Conservation (phyloP, 2,113 vertebrate species). For the Etia nguti region DNA sequence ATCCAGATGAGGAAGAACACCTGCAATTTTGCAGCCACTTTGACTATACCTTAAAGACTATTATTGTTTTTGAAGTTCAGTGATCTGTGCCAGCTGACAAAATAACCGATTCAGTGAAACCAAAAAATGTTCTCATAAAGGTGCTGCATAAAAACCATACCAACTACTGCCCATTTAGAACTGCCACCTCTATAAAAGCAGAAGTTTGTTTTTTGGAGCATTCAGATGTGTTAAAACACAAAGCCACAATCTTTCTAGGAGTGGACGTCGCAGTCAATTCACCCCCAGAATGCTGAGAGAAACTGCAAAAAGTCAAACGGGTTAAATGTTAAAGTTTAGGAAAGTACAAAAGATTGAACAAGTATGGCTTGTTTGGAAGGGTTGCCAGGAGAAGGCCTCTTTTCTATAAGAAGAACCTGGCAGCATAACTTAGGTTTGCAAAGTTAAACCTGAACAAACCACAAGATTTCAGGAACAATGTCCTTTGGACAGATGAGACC, state of each 20-base stretch:
- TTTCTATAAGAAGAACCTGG: background rate
- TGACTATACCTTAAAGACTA: background rate
- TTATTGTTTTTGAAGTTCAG: background rate
- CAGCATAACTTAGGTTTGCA: background rate
- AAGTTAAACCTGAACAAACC: background rate
- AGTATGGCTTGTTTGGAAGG: background rate
- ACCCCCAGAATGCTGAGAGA: background rate
- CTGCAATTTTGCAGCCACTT: background rate
- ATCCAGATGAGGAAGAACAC: background rate
- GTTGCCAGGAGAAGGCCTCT: accelerated
- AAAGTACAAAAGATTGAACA: background rate
- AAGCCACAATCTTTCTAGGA: background rate
- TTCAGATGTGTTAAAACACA: background rate
- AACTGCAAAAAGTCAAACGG: background rate
- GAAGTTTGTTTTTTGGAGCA: background rate
- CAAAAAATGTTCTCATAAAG: background rate
- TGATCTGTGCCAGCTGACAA: background rate
- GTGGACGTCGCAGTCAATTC: background rate
- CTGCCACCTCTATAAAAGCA: background rate
- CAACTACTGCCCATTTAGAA: background rate
- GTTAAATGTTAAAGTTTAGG: background rate
- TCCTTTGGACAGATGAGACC: background rate
- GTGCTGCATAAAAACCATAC: background rate
- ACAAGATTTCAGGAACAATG: background rate
- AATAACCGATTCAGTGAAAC: background rate